Evolutionary conservation across 1,140 invertebrate genomes (phyloP).

Genomic region (Rhyacophila brunnea): DNA sequence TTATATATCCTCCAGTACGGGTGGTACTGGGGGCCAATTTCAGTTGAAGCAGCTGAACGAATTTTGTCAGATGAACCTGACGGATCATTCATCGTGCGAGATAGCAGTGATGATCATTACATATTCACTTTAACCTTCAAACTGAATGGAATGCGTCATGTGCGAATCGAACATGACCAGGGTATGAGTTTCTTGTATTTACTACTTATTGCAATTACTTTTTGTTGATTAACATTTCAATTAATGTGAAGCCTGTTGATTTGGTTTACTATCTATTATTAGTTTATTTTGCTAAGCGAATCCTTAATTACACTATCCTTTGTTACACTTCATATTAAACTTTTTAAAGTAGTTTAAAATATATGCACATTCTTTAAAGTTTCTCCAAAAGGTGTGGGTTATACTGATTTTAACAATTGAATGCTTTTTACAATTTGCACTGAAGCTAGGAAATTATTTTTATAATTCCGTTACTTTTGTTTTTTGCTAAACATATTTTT

Average conservation of each 20-base stretch:
- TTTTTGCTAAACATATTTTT: too few species aligned
- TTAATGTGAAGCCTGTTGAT: background rate
- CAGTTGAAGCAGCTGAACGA: conserved; percentile 90
- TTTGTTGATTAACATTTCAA: background rate
- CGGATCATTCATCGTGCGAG: conserved; percentile 93
- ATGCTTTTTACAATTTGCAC: too few species aligned
- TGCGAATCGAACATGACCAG: conserved; percentile 96
- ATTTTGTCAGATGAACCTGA: conserved; percentile 92
- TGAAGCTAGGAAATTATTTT: too few species aligned
- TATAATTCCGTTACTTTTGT: too few species aligned
- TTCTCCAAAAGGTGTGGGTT: too few species aligned
- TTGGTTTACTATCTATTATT: background rate
- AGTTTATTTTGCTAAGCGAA: too few species aligned
- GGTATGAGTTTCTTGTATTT: conserved; percentile 58
- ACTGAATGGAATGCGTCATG: conserved; percentile 89
- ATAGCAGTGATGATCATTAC: conserved; percentile 96
- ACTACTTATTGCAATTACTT: background rate
- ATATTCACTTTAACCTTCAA: conserved; percentile 97
- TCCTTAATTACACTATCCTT: too few species aligned
- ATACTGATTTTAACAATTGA: too few species aligned
- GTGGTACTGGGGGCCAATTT: conserved; percentile 98
- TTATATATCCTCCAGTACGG: conserved; percentile 67
- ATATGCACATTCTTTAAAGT: too few species aligned
- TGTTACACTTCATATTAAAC: too few species aligned
- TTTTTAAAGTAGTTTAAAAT: too few species aligned